Evolutionary conservation across 2,888 invertebrate species (phyloP), one percentile per base, ranked within the genome.

Genomic region (Catocala sponsa): DNA sequence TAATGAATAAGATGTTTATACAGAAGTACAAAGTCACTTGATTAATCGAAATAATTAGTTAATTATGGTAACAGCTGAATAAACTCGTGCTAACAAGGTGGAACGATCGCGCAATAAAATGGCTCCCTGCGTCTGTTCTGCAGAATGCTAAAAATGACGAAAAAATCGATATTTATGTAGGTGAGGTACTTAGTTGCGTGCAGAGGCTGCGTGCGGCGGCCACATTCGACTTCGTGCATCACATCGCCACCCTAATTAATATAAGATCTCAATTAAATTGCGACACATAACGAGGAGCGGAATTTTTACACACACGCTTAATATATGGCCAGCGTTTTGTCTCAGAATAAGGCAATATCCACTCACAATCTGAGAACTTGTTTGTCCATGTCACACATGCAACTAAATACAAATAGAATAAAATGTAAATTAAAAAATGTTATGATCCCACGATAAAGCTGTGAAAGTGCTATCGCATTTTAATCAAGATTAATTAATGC

Each of bases 261-360:
- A 94, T 94, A 94, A 93, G 93, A 94, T 94, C 94, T 95, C 94
- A 94, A 95, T 95, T 94, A 94, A 94, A 94, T 88, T 86, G 91
- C 91, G 91, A 94, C 93, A 92, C 89, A 91, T 91, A 92, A 91
- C 87, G 90, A 91, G 88, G 83, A 86, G 86, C 80, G 83, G 87
- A 87, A 89, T 91, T 92, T 91, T 92, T 90, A 85, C 85, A 86
- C 87, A 82, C 87, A 80, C 83, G 80, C 83, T 85, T 85, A 85
- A 89, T 86, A 86, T 85, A 87, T 84, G 79, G 80, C 81, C 81
- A 74, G 79, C 83, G 82, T 87, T 89, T 87, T 87, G 89, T 87
- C 86, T 85, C 84, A 80, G 83, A 86, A 88, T 86, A 89, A 87
- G 84, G 79, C 85, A 86, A 87, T 90, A 90, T 90, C 87, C 84